phyloP scores from a whole-genome alignment of 2,888 invertebrate genomes.

The Stramonita haemastoma region DNA sequence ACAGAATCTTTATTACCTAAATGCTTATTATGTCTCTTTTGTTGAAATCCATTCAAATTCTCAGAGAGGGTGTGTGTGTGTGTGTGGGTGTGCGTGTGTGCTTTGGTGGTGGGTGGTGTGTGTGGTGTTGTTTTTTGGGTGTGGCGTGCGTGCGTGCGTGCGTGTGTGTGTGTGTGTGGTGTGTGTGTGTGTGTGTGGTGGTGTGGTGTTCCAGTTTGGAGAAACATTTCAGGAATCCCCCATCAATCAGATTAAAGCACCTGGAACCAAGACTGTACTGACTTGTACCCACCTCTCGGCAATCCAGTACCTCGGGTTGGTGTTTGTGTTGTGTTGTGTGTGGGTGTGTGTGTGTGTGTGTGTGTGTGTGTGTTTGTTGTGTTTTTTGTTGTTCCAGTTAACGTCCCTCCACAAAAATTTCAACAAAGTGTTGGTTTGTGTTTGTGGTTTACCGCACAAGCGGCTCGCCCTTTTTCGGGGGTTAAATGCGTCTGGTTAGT shows the following conservation, averaged over 20 bases:
- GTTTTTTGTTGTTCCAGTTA: neutral
- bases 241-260: constrained; percentile 9
- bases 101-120: constrained; percentile 8
- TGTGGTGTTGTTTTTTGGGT: neutral
- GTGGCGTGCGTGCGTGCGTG: neutral
- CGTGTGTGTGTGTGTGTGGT: constrained; percentile 17
- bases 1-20: no score
- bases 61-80: neutral
- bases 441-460: no score
- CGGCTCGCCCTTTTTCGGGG: no score
- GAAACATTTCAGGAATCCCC: constrained; percentile 43
- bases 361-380: neutral
- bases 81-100: neutral
- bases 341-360: neutral
- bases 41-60: no score
- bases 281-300: constrained; percentile 43
- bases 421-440: no score
- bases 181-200: neutral
- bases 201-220: constrained; percentile 47
- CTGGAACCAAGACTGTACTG: constrained; percentile 41
- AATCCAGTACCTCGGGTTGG: constrained; percentile 45
- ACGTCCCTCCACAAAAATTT: no score
- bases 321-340: neutral
- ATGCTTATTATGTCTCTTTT: no score
- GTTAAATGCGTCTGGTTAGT: no score